Percentiles rank a stretch among this genome's conserved stretches.
Conservation (phyloP, 2,888 invertebrate species). For the Strigamia crassipes region DNA sequence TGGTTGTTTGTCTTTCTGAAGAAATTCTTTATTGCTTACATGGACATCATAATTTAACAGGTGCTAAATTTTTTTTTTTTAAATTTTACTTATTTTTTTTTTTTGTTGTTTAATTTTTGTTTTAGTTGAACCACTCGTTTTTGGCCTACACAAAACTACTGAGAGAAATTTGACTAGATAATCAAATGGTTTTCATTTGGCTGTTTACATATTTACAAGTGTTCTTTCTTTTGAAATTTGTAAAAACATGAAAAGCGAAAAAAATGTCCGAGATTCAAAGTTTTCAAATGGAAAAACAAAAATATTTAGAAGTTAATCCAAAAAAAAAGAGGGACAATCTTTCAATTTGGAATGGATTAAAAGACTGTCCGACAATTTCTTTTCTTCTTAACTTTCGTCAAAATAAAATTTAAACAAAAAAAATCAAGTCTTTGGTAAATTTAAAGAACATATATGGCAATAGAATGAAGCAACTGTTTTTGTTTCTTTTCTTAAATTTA, state of each 20-base stretch:
- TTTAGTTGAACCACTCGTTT: conserved; percentile 28
- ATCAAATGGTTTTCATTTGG: conserved; percentile 16
- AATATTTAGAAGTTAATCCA: neutral
- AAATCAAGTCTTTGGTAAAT: conserved; percentile 1
- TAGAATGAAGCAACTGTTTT: neutral
- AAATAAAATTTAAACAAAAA: conserved; percentile 2
- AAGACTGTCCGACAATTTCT: neutral
- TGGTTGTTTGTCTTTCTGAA: conserved; percentile 23
- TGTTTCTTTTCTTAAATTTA: neutral
- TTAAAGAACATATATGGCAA: conserved; percentile 10
- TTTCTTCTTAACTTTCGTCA: neutral
- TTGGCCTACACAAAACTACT: conserved; percentile 42
- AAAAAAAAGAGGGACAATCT: neutral
- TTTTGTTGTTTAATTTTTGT: neutral
- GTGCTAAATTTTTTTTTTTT: conserved; percentile 9
- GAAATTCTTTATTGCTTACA: conserved; percentile 46
- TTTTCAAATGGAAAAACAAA: neutral
- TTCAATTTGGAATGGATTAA: neutral
- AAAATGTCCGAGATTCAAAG: conserved; percentile 13
- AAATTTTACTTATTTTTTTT: neutral
- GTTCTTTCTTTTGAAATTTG: neutral
- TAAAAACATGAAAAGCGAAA: conserved; percentile 8
- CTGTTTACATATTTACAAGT: conserved; percentile 45
- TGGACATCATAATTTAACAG: conserved; percentile 37
- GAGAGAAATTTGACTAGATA: conserved; percentile 43